Evolutionary conservation across 2,888 invertebrate genomes (phyloP).

Genomic region (Eucera pruinosa): DNA sequence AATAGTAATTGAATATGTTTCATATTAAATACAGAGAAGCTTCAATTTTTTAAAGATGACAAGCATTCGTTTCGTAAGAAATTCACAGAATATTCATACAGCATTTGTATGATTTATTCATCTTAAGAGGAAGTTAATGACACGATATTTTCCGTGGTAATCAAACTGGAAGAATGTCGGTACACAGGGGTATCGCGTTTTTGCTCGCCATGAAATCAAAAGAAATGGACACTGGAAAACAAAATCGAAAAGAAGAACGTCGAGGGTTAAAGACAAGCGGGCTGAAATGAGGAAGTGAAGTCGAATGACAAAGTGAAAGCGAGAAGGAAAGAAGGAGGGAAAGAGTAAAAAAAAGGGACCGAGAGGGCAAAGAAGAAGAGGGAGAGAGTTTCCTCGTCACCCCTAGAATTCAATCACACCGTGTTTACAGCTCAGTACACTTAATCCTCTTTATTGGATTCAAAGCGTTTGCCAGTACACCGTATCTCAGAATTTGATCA

Average conservation of each 20-base stretch:
- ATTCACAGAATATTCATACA: too few relatives aligned
- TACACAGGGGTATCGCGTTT: slow-evolving; percentile 43
- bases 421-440: slow-evolving; percentile 79
- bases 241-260: slow-evolving; percentile 23
- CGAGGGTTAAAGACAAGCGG: slow-evolving; percentile 17
- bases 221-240: slow-evolving; percentile 21
- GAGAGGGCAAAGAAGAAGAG: slow-evolving; percentile 23
- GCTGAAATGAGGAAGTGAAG: slow-evolving; percentile 7
- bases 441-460: slow-evolving; percentile 80
- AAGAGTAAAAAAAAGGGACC: slow-evolving; percentile 11
- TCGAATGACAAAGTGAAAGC: slow-evolving; percentile 32
- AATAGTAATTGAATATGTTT: too few relatives aligned
- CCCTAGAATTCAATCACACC: slow-evolving; percentile 79
- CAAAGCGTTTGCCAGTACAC: slow-evolving; percentile 71
- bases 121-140: slow-evolving; percentile 55
- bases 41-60: too few relatives aligned
- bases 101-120: slow-evolving; percentile 16
- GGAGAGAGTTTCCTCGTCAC: slow-evolving; percentile 64
- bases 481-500: slow-evolving; percentile 76
- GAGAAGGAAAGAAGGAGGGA: slow-evolving; percentile 20
- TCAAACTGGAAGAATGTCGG: slow-evolving; percentile 58
- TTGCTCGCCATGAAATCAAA: slow-evolving; percentile 33
- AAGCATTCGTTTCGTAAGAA: too few relatives aligned
- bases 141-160: slow-evolving; percentile 53
- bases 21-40: too few relatives aligned